Conservation (phyloP, 92 coral and sea anemone species). For the Zoanthus sociatus region DNA sequence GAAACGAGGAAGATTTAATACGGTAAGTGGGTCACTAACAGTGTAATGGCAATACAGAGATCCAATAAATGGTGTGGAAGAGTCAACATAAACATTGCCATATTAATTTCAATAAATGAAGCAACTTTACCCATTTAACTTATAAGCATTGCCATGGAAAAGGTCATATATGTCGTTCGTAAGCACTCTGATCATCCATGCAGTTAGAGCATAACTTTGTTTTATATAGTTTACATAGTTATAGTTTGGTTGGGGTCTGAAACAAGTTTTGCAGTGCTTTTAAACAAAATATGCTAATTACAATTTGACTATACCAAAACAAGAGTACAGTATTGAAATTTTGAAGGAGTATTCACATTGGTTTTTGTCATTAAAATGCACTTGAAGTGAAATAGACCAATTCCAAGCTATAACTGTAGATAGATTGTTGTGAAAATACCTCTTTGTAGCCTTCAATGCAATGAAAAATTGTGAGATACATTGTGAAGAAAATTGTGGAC, state of each 20-base stretch:
- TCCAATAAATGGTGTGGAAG: background rate
- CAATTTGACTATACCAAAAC: constrained; percentile 21
- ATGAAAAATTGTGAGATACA: constrained; percentile 48
- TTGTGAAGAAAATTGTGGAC: constrained; percentile 42
- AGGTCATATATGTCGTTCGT: background rate
- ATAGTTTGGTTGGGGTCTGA: constrained; percentile 19
- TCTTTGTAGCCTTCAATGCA: constrained; percentile 44
- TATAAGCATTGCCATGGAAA: background rate
- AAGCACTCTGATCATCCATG: constrained; percentile 1
- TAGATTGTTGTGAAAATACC: constrained; percentile 43
- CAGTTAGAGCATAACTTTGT: constrained; percentile 7
- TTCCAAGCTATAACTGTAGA: constrained; percentile 33
- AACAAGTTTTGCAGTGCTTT: constrained; percentile 37
- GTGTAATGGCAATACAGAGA: background rate
- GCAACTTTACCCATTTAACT: background rate
- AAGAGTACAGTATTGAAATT: constrained; percentile 25
- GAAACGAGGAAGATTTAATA: constrained; percentile 6
- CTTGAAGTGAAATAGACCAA: constrained; percentile 33
- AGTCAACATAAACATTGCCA: background rate
- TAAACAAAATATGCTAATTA: constrained; percentile 22
- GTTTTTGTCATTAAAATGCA: constrained; percentile 34
- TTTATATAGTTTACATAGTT: background rate
- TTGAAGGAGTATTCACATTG: constrained; percentile 23
- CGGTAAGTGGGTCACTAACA: constrained; percentile 12
- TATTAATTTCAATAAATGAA: constrained; percentile 4